Percentiles rank a stretch among this genome's conserved stretches.
Conservation (phyloP, 35 echinoderm and acorn worm genomes). For the Ophioderma brevispina region DNA sequence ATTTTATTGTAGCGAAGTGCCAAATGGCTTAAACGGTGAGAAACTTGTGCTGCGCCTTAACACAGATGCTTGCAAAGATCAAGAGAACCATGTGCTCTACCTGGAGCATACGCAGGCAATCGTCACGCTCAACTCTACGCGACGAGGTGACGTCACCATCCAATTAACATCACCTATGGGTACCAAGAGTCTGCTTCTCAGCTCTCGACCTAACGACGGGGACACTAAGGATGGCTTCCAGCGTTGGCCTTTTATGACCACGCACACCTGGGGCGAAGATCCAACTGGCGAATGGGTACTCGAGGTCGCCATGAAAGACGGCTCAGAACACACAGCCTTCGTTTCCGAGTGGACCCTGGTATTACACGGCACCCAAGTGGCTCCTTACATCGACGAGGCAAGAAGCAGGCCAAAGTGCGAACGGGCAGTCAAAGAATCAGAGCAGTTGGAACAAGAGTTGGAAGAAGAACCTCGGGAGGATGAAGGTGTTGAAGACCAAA, state of each 20-base stretch:
- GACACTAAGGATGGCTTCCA: conserved; percentile 89
- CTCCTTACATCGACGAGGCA: conserved; percentile 88
- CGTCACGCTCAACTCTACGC: conserved; percentile 85
- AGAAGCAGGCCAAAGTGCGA: conserved; percentile 69
- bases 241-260: conserved; percentile 98
- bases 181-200: conserved; percentile 83
- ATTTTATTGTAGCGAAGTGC: conserved; percentile 45
- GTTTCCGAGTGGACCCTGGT: conserved; percentile 92
- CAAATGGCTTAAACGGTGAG: conserved; percentile 58
- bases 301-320: conserved; percentile 78
- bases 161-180: conserved; percentile 95
- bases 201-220: conserved; percentile 73
- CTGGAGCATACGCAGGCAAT: conserved; percentile 97
- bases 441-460: conserved; percentile 39
- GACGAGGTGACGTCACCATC: conserved; percentile 89
- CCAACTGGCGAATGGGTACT: conserved; percentile 90
- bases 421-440: conserved; percentile 13
- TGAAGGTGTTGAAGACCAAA: neutral
- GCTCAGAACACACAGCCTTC: conserved; percentile 52
- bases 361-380: conserved; percentile 84
- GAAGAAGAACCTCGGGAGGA: conserved; percentile 1
- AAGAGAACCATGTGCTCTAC: conserved; percentile 81
- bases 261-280: conserved; percentile 96
- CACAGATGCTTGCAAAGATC: conserved; percentile 87
- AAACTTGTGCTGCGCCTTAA: conserved; percentile 64